Conservation (phyloP, 1,140 invertebrate genomes). For the Trachymyrmex septentrionalis region DNA sequence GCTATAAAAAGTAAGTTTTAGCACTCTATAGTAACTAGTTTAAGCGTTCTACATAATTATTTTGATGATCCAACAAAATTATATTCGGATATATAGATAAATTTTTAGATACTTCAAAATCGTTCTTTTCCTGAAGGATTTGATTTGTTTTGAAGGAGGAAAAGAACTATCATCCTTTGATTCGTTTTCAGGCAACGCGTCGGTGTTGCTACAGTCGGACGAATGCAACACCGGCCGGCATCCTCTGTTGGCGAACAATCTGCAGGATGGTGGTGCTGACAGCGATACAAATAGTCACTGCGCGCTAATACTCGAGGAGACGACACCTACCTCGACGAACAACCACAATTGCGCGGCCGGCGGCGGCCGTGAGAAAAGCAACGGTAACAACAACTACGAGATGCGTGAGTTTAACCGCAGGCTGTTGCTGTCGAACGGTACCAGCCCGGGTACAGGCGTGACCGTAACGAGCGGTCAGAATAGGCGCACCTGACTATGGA, state of each 20-base stretch:
- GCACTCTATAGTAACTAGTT: too few relatives aligned
- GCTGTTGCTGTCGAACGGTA: constrained; percentile 82
- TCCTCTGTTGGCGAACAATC: constrained; percentile 84
- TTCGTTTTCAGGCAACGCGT: constrained; percentile 78
- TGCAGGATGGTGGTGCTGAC: constrained; percentile 88
- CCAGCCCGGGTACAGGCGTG: constrained; percentile 76
- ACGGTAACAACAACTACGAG: constrained; percentile 93
- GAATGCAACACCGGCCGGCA: constrained; percentile 83
- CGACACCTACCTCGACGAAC: constrained; percentile 79
- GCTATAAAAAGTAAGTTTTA: too few relatives aligned
- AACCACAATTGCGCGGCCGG: constrained; percentile 71
- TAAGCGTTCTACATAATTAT: too few relatives aligned
- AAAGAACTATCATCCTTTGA: not conserved
- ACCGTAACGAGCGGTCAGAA: constrained; percentile 78
- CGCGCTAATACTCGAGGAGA: constrained; percentile 87
- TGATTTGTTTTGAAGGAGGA: not conserved
- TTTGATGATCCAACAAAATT: too few relatives aligned
- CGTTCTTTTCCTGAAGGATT: not conserved
- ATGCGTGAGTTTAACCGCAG: constrained; percentile 89
- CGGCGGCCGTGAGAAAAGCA: constrained; percentile 88
- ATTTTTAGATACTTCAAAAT: too few relatives aligned
- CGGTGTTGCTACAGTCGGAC: constrained; percentile 80
- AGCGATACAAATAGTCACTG: constrained; percentile 90
- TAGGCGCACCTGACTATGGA: constrained; percentile 86
- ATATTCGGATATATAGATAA: too few relatives aligned